These are phyloP conservation scores for Tenualosa thibaudeaui DNA, from an alignment of 2,797 vertebrate genomes.

Conservation along the genomic window DNA sequence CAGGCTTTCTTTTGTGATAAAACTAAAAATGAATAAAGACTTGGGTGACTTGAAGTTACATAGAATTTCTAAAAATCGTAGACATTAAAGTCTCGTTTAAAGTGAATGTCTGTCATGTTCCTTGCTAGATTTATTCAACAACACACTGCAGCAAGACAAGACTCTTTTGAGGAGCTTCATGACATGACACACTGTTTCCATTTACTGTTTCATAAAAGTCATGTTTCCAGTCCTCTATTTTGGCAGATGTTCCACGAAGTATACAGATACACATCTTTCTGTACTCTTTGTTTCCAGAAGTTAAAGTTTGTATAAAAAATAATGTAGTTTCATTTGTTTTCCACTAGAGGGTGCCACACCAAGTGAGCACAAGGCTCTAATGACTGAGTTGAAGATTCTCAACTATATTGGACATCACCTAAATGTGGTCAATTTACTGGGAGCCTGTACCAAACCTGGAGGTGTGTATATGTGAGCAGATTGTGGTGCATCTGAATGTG, in stretches of 20 bases:
- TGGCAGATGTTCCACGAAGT: too few relatives aligned
- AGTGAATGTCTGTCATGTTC: too few relatives aligned
- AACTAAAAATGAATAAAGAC: too few relatives aligned
- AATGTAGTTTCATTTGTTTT: conserved; percentile 19
- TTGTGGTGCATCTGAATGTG: conserved; percentile 1
- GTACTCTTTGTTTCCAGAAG: background rate
- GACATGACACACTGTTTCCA: background rate
- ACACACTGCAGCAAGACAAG: background rate
- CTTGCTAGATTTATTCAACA: too few relatives aligned
- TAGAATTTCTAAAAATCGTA: too few relatives aligned
- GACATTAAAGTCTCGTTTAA: too few relatives aligned
- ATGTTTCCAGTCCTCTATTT: too few relatives aligned
- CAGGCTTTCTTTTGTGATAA: too few relatives aligned
- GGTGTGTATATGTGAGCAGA: conserved; percentile 68
- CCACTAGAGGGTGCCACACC: conserved; percentile 89
- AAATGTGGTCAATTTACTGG: conserved; percentile 93
- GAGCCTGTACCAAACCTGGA: conserved; percentile 90
- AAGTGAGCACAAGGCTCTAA: conserved; percentile 92
- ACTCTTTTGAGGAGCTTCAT: background rate
- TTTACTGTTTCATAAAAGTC: too few relatives aligned
- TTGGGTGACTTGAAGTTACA: too few relatives aligned
- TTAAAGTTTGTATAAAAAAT: background rate
- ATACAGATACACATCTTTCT: too few relatives aligned
- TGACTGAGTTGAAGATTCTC: conserved; percentile 95
- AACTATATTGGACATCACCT: conserved; percentile 93